Evolutionary conservation across 1,140 invertebrate species (phyloP), one percentile per base, ranked within the genome.

Genomic region (Philaenus spumarius): DNA sequence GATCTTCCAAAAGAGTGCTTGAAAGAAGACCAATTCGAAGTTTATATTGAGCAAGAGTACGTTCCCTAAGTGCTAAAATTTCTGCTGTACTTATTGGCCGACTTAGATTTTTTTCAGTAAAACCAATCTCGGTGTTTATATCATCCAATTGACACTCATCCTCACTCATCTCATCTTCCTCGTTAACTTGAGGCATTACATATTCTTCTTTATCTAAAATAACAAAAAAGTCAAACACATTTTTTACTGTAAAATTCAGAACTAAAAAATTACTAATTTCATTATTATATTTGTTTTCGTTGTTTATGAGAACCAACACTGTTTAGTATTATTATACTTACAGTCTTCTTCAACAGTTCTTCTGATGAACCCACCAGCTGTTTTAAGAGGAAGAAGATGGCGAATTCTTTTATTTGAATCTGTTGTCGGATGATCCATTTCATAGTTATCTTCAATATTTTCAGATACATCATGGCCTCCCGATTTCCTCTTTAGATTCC

Each of bases 21-120:
- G 87, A 84, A 17, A 95, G 75, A 19, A 85, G 80, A 22, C 91
- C 90, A 60, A 97, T 93, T 63, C 86, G 82, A 30, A 86, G 78
- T 70, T 94, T 93, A 65, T 86, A 86, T 58, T 87, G 82, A 46
- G 84, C 78, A 11, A 97, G 68, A 56, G 84, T 79, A 65, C 90
- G 80, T 67, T 87, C 81, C 46, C 91, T 77, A 7, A 77, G 77
- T 15, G 85, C 81, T 40, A 94, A 67, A 39, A 95, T 76, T 67
- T 91, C 82, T 7, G 85, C 79, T 1, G 83, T 79, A 5, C 82
- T 86, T 14, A 87, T 69, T 5, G 78, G 68, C 59, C 73, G 73
- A 43, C 66, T 66, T 26, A 66, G 66, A 63, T 67, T 68, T 63
- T 68, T 63, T 71, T 66, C 61, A 62, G 60, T 50, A n/a, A n/a